Base-by-base conservation (phyloP, 2,888 invertebrate species). In the Dorcus parallelipipedus region DNA sequence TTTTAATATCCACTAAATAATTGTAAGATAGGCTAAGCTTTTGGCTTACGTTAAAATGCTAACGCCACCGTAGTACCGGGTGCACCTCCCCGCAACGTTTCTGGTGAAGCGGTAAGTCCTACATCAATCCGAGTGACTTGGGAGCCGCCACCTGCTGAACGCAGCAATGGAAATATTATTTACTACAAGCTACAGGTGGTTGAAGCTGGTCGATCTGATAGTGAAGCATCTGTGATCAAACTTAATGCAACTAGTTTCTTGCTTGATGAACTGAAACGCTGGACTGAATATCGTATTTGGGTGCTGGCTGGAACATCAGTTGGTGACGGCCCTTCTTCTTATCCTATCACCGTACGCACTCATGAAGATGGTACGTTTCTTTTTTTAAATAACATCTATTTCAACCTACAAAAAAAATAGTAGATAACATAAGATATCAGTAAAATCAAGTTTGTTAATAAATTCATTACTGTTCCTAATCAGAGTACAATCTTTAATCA, bases 321-420 rank as follows among this genome's bases (percentile, higher is more conserved):
- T 69, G 98, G 98, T 75, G 95, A 96, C 81, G 97, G 98, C 64
- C 97, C 93, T 64, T 87, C 90, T 73, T 95, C 95, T 70, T 90
- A 90, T 80, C 94, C 95, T 65, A 90, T 96, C 83, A 87, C 89
- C 74, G 90, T 95, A 73, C 90, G 91, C 84, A 97, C 97, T 69
- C 93, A 93, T 78, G 97, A 97, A 90, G 97, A 96, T 89, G 97
- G 98, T 98, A 96, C 90, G 96, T 91, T 70, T 48, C 42, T n/a
- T 49, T 52, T 58, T 49, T 56, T 51, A 56, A 45, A 56, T 51
- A 47, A 50, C 50, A 49, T 56, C 41, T 48, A 51, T 56, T 55
- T 50, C 8, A 7, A 7, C 23, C 8, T 9, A 9, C 3, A 6
- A 33, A 33, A 33, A 33, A 33, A 33, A n/a, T 39, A 10, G 10